Percentiles rank a stretch among this genome's conserved stretches.
Conservation (phyloP, 2,113 vertebrate genomes). For the Falcunculus frontatus region DNA sequence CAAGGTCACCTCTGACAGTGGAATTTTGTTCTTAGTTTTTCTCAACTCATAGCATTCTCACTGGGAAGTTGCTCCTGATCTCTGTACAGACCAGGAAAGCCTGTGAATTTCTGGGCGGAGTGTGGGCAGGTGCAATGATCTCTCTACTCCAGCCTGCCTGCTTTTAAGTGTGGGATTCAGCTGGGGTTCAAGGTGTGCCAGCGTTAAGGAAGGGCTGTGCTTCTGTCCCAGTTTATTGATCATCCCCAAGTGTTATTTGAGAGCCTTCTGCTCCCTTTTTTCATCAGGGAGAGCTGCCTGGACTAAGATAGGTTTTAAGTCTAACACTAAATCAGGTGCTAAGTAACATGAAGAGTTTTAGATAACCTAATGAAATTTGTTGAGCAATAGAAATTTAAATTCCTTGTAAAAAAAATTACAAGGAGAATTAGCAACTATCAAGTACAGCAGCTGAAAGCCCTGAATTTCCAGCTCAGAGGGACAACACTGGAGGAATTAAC, state of each 20-base stretch:
- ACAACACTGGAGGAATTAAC: not conserved
- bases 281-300: not conserved
- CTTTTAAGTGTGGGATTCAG: not conserved
- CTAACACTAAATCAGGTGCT: not conserved
- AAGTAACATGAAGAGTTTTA: not conserved
- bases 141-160: not conserved
- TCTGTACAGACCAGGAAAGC: not conserved
- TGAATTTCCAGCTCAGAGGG: not conserved
- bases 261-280: not conserved
- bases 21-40: not conserved
- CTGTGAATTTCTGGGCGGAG: not conserved
- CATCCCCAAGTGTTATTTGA: not conserved
- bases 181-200: not conserved
- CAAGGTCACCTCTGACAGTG: not conserved
- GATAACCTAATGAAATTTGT: not conserved
- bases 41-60: rapidly evolving
- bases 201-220: not conserved
- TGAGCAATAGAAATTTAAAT: not conserved
- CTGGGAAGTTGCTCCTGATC: rapidly evolving
- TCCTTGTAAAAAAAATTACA: not conserved
- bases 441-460: not conserved
- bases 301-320: not conserved
- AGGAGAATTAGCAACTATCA: not conserved
- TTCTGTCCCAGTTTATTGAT: not conserved
- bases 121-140: not conserved